Evolutionary conservation across 2,797 vertebrate species (phyloP).

Genomic region (Lemur catta): DNA sequence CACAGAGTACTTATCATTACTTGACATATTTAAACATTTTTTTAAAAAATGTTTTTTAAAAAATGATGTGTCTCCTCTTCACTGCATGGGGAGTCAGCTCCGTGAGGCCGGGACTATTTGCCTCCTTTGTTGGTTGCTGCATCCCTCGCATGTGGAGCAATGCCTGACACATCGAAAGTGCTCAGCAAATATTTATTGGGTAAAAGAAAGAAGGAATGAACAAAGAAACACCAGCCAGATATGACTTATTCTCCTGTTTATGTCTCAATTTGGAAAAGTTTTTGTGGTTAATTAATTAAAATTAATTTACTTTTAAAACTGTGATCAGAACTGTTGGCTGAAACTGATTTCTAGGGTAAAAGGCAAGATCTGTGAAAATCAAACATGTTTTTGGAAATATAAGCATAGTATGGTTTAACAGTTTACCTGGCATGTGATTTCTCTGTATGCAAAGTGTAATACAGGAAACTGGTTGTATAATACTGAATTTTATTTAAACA

Average conservation of each 20-base stretch:
- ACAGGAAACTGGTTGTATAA: neutral
- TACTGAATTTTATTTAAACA: neutral
- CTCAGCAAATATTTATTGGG: neutral
- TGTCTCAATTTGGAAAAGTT: neutral
- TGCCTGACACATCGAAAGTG: neutral
- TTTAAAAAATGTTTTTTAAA: neutral
- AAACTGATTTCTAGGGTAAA: neutral
- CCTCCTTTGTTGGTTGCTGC: neutral
- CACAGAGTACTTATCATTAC: neutral
- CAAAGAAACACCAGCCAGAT: neutral
- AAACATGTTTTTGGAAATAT: slow-evolving; percentile 16
- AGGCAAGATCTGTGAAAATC: neutral
- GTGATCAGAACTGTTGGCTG: neutral
- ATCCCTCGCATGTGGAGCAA: neutral
- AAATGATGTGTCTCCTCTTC: neutral
- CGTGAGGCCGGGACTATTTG: neutral
- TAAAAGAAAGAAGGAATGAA: neutral
- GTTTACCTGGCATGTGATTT: neutral
- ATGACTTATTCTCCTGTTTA: neutral
- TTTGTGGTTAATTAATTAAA: neutral
- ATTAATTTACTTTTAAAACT: neutral
- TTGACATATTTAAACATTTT: neutral
- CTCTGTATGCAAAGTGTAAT: neutral
- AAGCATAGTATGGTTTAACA: neutral
- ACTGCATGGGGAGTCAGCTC: neutral